phyloP scores from a whole-genome alignment of 2,113 vertebrate genomes.

The Enhydra lutris region DNA sequence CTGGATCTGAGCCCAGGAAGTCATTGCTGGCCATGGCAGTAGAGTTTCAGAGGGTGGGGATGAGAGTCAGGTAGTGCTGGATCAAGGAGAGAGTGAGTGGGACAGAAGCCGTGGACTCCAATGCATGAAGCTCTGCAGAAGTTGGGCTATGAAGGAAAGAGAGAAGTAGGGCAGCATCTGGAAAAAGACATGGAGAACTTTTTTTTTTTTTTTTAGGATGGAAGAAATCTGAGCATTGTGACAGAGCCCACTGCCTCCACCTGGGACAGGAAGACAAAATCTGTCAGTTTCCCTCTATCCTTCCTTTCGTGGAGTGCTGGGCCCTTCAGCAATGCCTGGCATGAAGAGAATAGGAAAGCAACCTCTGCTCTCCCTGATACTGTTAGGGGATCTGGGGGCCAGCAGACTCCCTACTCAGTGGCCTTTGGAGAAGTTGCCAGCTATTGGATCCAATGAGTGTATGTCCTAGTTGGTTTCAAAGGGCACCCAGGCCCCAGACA shows the following conservation, averaged over 20 bases:
- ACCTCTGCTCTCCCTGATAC: background rate
- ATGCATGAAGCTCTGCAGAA: background rate
- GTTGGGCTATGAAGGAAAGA: background rate
- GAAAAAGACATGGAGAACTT: background rate
- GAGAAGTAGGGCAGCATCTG: background rate
- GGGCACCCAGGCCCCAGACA: background rate
- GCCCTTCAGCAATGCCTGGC: background rate
- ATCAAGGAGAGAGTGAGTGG: background rate
- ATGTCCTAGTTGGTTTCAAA: background rate
- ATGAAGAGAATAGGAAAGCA: too few relatives aligned
- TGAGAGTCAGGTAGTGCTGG: background rate
- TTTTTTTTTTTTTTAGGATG: background rate
- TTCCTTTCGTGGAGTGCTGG: background rate
- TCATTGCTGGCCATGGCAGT: rapidly evolving
- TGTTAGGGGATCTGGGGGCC: too few relatives aligned
- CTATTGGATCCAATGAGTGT: background rate
- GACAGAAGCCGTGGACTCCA: background rate
- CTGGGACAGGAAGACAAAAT: background rate
- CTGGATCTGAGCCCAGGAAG: background rate
- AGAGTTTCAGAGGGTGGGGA: rapidly evolving
- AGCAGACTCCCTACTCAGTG: background rate
- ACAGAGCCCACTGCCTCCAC: background rate
- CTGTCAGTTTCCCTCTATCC: background rate
- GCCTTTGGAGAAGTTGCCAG: background rate
- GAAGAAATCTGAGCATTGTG: background rate